A percentile compares a stretch with the other conserved stretches of the same genome.
Evolutionary conservation across 2,888 invertebrate species (phyloP).

Genomic region (Pristionchus arcanus): DNA sequence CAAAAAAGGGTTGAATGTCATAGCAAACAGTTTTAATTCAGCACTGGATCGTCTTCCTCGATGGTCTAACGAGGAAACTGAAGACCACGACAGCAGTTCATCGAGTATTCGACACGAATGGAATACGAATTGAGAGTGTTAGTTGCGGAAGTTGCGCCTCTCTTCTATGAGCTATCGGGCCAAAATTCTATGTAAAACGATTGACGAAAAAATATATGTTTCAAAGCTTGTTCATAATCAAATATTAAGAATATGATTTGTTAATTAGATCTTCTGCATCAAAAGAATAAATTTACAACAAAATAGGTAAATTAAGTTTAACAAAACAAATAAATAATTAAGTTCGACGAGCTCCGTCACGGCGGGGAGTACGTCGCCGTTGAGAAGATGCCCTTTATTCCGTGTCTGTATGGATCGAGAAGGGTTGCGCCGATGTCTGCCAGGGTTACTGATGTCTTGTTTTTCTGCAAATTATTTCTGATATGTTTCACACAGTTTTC

Average conservation of each 20-base stretch:
- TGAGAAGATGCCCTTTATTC: constrained; percentile 63
- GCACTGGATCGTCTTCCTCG: constrained; percentile 73
- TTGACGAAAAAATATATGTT: no score
- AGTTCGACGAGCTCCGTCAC: constrained; percentile 69
- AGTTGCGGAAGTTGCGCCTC: not conserved
- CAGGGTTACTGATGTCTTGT: not conserved
- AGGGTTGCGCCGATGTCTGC: constrained; percentile 35
- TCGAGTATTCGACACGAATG: constrained; percentile 50
- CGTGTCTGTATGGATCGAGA: constrained; percentile 63
- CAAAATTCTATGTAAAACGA: no score
- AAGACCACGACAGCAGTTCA: constrained; percentile 53
- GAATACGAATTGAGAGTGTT: constrained; percentile 49
- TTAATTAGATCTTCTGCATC: no score
- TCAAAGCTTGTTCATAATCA: no score
- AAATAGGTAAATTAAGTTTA: not conserved
- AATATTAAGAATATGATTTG: no score
- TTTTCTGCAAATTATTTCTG: not conserved
- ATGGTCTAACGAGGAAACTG: constrained; percentile 65
- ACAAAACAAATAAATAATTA: not conserved
- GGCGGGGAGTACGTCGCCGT: constrained; percentile 71
- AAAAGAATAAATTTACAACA: not conserved
- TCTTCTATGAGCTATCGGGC: no score
- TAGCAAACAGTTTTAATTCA: not conserved
- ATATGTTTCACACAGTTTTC: no score
- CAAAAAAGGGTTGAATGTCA: not conserved